Conservation (phyloP, 2,888 invertebrate genomes). For the Campopleginae sp. region DNA sequence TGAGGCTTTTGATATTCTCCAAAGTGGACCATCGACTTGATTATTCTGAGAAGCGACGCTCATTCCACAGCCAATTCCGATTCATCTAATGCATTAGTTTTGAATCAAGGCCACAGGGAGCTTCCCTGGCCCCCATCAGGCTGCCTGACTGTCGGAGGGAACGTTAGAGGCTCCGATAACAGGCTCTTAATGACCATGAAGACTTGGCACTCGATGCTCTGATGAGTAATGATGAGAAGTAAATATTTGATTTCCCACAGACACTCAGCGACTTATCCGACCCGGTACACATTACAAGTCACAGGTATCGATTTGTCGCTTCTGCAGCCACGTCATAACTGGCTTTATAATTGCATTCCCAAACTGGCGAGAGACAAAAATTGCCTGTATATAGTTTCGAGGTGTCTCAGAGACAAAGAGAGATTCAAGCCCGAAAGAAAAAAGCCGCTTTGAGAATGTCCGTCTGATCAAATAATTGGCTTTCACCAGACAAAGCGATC, state of each 20-base stretch:
- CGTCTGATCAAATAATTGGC: conserved; percentile 65
- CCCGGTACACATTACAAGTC: not conserved
- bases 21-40: not conserved
- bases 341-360: conserved; percentile 14
- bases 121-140: no score
- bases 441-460: conserved; percentile 37
- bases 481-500: conserved; percentile 65
- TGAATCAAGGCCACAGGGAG: not conserved
- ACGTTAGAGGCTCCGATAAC: no score
- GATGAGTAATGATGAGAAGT: no score
- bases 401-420: conserved; percentile 31
- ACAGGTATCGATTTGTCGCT: not conserved
- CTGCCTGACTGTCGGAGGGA: no score
- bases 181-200: no score
- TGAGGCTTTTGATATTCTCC: not conserved
- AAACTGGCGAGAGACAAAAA: conserved; percentile 23
- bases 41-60: not conserved
- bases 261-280: not conserved
- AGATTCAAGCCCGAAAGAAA: conserved; percentile 15
- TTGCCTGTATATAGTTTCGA: not conserved
- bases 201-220: no score
- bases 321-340: conserved; percentile 28
- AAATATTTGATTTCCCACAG: not conserved
- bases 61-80: not conserved
- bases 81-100: not conserved